Base-by-base conservation (phyloP, 2,113 vertebrate genomes). In the Lepus europaeus region DNA sequence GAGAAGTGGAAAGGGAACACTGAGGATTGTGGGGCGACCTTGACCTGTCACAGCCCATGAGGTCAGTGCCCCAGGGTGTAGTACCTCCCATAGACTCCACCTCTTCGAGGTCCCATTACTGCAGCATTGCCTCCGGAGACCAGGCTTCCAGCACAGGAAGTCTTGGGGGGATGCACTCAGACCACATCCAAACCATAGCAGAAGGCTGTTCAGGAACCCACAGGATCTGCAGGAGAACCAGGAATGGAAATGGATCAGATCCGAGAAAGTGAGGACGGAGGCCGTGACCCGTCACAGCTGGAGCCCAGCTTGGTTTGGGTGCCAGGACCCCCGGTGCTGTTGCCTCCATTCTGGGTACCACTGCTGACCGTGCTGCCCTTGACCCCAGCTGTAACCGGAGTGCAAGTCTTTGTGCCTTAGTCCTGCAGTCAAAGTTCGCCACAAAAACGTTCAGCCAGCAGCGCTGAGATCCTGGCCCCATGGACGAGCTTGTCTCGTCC, bases 291-390 rank as follows among this genome's bases (percentile, higher is more conserved):
- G 0, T 83, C 72, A 29, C 3, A 9, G 56, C 36, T 84, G 45
- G 23, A 33, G 70, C 61, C n/a, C 7, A 51, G 25, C 70, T 7
- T 17, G 6, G 19, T 49, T 56, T 45, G 22, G 73, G 20, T 29
- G 53, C 23, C 33, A 1, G 1, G 0, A 23, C 6, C 64, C 27
- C 25, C 33, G 1, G 1, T 9, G 31, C 73, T 39, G 64, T 5
- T 22, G 45, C 36, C 33, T 14, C 4, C 23, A 11, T 8, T 9
- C 22, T 22, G 17, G 45, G 4, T 74, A 45, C 4, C 22, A 3
- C 22, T 16, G 1, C 27, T 68, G 61, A 51, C 3, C 33, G 12
- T 0, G n/a, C 59, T 6, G 0, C 6, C n/a, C 27, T 11, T 25
- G 9, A 4, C 10, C 12, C 14, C 29, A 25, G 76, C 66, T 2